A percentile compares a stretch with the other conserved stretches of the same genome.
Conservation (phyloP, 2,113 vertebrate species). For the Stomatorhinus ivindoensis region DNA sequence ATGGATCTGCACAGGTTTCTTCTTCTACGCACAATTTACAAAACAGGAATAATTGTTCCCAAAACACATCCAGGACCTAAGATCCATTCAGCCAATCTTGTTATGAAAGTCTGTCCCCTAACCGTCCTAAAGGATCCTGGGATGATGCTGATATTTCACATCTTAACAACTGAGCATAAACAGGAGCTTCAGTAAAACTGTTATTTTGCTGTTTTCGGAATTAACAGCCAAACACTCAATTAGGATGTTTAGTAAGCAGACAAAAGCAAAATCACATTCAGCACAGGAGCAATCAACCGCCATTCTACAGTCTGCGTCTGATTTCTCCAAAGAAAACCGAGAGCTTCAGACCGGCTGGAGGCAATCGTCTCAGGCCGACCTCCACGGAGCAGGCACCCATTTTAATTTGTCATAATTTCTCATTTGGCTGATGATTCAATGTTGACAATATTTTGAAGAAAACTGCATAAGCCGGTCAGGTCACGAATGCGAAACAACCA, state of each 20-base stretch:
- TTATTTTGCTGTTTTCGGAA: neutral
- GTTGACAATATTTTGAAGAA: slow-evolving; percentile 14
- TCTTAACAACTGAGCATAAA: neutral
- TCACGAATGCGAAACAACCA: neutral
- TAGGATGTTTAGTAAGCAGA: slow-evolving; percentile 9
- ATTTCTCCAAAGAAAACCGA: neutral
- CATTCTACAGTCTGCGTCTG: neutral
- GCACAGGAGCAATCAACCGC: neutral
- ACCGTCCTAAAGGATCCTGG: neutral
- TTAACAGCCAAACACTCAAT: slow-evolving; percentile 15
- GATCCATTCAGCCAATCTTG: neutral
- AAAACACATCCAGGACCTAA: neutral
- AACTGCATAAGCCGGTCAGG: neutral
- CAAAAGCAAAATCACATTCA: slow-evolving; percentile 10
- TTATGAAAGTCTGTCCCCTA: neutral
- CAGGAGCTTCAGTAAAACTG: neutral
- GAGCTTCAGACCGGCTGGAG: neutral
- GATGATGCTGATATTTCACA: slow-evolving; percentile 9
- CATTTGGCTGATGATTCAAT: neutral
- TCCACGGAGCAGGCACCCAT: neutral
- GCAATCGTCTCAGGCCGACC: neutral
- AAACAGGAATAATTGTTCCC: neutral
- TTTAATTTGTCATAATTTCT: neutral
- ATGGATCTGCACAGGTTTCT: neutral
- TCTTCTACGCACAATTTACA: neutral